A percentile compares a stretch with the other conserved stretches of the same genome.
These are phyloP conservation scores for Drosophila sechellia DNA, from an alignment of 1,140 invertebrate genomes.

Conservation along the genomic window DNA sequence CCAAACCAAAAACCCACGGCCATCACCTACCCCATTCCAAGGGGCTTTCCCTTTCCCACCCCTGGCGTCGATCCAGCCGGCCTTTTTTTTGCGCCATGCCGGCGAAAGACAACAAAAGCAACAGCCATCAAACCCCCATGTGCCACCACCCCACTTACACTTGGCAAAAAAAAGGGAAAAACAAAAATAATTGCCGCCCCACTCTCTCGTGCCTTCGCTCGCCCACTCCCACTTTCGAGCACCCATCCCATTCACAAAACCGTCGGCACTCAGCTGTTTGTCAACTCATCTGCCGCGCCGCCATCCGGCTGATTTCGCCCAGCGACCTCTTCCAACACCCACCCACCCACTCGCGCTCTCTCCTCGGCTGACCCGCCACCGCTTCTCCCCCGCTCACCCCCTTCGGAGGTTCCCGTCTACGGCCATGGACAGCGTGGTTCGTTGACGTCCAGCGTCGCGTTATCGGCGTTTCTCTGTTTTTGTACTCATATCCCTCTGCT, in stretches of 20 bases:
- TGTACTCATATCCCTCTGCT: conserved; percentile 81
- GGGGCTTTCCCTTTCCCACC: conserved; percentile 26
- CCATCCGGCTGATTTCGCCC: conserved; percentile 64
- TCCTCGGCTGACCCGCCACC: conserved; percentile 2
- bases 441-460: conserved; percentile 75
- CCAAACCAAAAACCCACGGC: neutral
- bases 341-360: conserved; percentile 2
- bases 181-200: conserved; percentile 76
- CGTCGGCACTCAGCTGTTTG: conserved; percentile 80
- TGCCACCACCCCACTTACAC: conserved; percentile 2
- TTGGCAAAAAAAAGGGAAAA: conserved; percentile 51
- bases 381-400: neutral
- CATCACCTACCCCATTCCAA: conserved; percentile 5
- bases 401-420: neutral
- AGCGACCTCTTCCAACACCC: conserved; percentile 3
- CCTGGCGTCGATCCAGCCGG: conserved; percentile 61
- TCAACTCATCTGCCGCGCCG: conserved; percentile 81
- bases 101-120: conserved; percentile 73
- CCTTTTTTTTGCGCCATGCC: conserved; percentile 72
- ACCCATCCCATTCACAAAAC: conserved; percentile 78
- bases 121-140: conserved; percentile 4
- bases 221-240: conserved; percentile 10
- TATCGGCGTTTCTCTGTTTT: conserved; percentile 84
- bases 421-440: conserved; percentile 55
- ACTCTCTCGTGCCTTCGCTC: conserved; percentile 11